A percentile compares a stretch with the other conserved stretches of the same genome.
Conservation (phyloP, 2,797 vertebrate genomes). For the Bradypodion pumilum region DNA sequence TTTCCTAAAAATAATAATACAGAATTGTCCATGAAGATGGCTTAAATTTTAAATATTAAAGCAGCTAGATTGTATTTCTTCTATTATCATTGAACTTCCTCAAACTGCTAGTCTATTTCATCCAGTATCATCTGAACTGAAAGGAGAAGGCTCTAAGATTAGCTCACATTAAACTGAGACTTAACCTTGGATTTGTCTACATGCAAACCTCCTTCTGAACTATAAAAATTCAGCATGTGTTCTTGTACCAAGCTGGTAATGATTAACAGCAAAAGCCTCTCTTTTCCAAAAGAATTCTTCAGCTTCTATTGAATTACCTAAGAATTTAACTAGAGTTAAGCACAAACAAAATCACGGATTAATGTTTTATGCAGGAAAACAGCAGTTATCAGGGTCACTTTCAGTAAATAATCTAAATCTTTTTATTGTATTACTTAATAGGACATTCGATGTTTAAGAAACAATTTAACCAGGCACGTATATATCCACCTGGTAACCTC, state of each 20-base stretch:
- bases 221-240: not conserved
- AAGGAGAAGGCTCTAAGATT: not conserved
- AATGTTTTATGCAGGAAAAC: no score
- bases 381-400: not conserved
- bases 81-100: not conserved
- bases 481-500: not conserved
- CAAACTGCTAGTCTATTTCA: not conserved
- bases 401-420: not conserved
- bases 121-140: not conserved
- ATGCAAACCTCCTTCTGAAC: not conserved
- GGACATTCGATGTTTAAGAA: not conserved
- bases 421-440: not conserved
- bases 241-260: not conserved
- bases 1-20: slow-evolving; percentile 85
- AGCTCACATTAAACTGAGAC: not conserved
- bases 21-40: not conserved
- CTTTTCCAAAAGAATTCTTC: not conserved
- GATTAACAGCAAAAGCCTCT: not conserved
- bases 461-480: not conserved
- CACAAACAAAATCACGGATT: not conserved
- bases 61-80: not conserved
- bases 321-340: not conserved
- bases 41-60: not conserved
- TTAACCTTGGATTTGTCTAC: not conserved
- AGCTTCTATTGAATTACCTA: not conserved